These are phyloP conservation scores for Plecotus auritus DNA, from an alignment of 2,113 vertebrate genomes.

Conservation along the genomic window DNA sequence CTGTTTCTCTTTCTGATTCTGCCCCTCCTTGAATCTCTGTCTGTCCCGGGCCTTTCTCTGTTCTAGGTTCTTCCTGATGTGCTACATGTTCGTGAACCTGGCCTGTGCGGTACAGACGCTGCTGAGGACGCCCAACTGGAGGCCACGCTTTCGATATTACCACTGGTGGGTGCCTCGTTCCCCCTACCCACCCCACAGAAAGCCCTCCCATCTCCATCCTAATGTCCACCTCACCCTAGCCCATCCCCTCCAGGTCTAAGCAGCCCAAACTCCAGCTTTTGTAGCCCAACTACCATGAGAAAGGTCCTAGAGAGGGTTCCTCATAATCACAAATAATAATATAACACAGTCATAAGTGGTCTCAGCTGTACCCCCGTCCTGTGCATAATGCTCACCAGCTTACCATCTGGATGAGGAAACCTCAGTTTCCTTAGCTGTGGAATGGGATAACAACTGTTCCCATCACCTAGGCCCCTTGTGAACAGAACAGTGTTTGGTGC, in stretches of 20 bases:
- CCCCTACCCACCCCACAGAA: rapidly evolving
- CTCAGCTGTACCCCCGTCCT: background rate
- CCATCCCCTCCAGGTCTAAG: background rate
- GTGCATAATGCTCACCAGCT: rapidly evolving
- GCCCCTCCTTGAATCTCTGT: background rate
- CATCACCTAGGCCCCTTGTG: background rate
- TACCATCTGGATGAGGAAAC: background rate
- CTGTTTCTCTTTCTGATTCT: rapidly evolving
- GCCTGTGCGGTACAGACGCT: slow-evolving; percentile 96
- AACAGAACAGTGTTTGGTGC: background rate
- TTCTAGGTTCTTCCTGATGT: slow-evolving; percentile 98
- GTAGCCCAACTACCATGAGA: background rate
- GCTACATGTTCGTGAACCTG: slow-evolving; percentile 99
- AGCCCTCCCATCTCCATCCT: background rate
- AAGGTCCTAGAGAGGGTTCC: background rate
- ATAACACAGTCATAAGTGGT: too few species aligned
- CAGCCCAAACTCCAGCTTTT: background rate
- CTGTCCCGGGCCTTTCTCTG: background rate
- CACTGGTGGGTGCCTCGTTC: slow-evolving; percentile 87
- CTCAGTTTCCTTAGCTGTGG: background rate
- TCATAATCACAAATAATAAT: too few species aligned
- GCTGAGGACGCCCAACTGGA: slow-evolving; percentile 97
- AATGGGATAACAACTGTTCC: background rate
- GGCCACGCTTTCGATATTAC: slow-evolving; percentile 97
- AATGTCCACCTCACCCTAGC: background rate